Conservation (phyloP, 1,140 invertebrate genomes). For the Vollenhovia emeryi region DNA sequence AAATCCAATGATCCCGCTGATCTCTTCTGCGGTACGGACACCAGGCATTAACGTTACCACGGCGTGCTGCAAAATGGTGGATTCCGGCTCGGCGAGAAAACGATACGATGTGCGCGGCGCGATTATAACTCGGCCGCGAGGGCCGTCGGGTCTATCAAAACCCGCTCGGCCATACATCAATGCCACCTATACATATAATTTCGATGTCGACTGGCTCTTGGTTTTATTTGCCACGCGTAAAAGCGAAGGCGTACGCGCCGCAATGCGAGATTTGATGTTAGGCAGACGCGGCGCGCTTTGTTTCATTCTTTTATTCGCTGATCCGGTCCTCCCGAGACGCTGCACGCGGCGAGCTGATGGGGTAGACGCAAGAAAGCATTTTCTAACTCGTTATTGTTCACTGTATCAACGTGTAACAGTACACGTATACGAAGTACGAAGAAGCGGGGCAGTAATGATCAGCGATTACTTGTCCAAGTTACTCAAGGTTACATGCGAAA, state of each 20-base stretch:
- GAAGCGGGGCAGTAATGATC: background rate
- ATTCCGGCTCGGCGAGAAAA: slow-evolving; percentile 67
- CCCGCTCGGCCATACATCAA: slow-evolving; percentile 79
- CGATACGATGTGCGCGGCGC: slow-evolving; percentile 63
- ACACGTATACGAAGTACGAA: background rate
- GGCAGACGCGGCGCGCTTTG: background rate
- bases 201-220: slow-evolving; percentile 74
- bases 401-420: background rate
- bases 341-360: background rate
- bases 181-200: slow-evolving; percentile 81
- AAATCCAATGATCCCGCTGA: slow-evolving; percentile 37
- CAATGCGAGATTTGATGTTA: slow-evolving; percentile 55
- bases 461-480: background rate
- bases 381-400: slow-evolving; percentile 20
- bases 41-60: slow-evolving; percentile 62
- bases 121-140: slow-evolving; percentile 71
- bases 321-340: background rate
- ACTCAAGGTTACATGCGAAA: background rate
- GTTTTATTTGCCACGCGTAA: slow-evolving; percentile 70
- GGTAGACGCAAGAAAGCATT: background rate
- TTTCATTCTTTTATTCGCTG: slow-evolving; percentile 30
- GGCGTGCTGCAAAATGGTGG: slow-evolving; percentile 70
- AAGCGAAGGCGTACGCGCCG: slow-evolving; percentile 66
- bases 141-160: slow-evolving; percentile 78
- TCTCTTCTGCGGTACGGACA: slow-evolving; percentile 17